Conservation (phyloP, 2,113 vertebrate species). For the Polyodon spathula region DNA sequence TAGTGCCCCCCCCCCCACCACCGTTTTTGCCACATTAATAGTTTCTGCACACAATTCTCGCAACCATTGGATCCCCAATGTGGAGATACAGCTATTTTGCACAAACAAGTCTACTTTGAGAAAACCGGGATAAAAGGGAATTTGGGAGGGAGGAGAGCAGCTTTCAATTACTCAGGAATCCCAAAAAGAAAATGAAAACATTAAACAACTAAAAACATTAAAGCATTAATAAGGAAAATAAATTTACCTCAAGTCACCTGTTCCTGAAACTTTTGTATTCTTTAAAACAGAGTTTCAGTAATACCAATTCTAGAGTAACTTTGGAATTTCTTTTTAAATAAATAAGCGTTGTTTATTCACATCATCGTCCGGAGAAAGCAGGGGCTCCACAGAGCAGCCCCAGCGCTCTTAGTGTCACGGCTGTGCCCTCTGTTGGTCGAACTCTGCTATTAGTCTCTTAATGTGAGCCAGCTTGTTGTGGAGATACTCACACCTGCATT, state of each 20-base stretch:
- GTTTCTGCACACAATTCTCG: neutral
- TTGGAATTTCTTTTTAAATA: slow-evolving; percentile 45
- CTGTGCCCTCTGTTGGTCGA: slow-evolving; percentile 61
- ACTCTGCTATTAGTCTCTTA: slow-evolving; percentile 74
- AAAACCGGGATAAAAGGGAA: slow-evolving; percentile 31
- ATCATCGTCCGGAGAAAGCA: slow-evolving; percentile 30
- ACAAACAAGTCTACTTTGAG: slow-evolving; percentile 28
- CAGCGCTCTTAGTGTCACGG: slow-evolving; percentile 49
- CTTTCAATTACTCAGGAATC: neutral
- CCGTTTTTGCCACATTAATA: too few relatives aligned
- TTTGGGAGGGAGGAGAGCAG: slow-evolving; percentile 28
- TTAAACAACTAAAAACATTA: slow-evolving; percentile 43
- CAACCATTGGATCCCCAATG: neutral
- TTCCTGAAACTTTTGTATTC: too few relatives aligned
- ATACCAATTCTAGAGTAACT: slow-evolving; percentile 36
- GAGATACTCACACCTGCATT: slow-evolving; percentile 77
- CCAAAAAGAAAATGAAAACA: slow-evolving; percentile 38
- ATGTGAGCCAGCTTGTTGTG: slow-evolving; percentile 84
- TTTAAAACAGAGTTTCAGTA: too few relatives aligned
- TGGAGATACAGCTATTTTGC: neutral
- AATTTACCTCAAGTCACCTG: too few relatives aligned
- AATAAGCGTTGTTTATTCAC: slow-evolving; percentile 50
- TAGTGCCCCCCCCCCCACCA: too few relatives aligned
- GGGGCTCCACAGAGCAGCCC: slow-evolving; percentile 15
- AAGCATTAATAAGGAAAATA: too few relatives aligned